A percentile compares a stretch with the other conserved stretches of the same genome.
Evolutionary conservation across 2,113 vertebrate species (phyloP).

Genomic region (Hepsetus odoe): DNA sequence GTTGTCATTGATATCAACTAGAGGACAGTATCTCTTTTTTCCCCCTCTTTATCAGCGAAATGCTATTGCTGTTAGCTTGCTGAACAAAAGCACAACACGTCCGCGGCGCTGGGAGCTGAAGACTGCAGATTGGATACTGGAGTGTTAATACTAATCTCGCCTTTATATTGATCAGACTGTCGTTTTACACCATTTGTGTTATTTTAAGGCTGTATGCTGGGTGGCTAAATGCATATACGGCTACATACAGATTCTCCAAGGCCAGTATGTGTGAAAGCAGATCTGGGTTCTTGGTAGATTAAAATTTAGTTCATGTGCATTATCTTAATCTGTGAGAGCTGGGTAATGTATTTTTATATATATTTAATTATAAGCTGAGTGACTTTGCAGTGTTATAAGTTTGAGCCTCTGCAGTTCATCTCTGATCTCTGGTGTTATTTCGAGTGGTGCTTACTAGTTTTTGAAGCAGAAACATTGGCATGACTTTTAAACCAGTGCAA

Average conservation of each 20-base stretch:
- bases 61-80: slow-evolving; percentile 43
- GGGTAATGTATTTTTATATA: background rate
- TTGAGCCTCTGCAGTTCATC: background rate
- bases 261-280: slow-evolving; percentile 23
- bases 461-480: background rate
- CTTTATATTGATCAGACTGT: background rate
- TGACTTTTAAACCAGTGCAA: background rate
- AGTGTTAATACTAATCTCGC: background rate
- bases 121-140: background rate
- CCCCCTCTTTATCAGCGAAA: slow-evolving; percentile 8
- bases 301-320: background rate
- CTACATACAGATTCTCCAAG: slow-evolving; percentile 24
- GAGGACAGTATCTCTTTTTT: slow-evolving; percentile 15
- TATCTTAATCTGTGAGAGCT: background rate
- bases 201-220: background rate
- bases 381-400: background rate
- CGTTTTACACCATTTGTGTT: background rate
- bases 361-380: background rate
- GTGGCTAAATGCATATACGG: slow-evolving; percentile 26
- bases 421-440: too few species aligned
- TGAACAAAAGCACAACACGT: slow-evolving; percentile 49
- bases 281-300: slow-evolving; percentile 31
- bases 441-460: background rate
- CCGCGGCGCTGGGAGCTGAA: background rate
- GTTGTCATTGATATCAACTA: background rate